These are phyloP conservation scores for Syncerus caffer DNA, from an alignment of 2,797 vertebrate species.

Conservation along the genomic window DNA sequence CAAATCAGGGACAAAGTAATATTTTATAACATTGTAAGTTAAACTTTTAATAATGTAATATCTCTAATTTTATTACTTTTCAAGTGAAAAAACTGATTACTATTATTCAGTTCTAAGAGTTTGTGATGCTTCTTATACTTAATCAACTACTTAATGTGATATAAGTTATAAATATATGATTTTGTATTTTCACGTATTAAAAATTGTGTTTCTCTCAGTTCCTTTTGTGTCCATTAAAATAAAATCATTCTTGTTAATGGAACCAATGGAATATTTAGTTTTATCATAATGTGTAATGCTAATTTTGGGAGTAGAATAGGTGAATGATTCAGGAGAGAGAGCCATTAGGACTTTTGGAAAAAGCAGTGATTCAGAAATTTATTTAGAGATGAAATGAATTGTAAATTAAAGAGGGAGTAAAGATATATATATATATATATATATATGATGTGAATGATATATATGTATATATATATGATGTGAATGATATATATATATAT, in stretches of 20 bases:
- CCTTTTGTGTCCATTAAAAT: not conserved
- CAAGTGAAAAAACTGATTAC: not conserved
- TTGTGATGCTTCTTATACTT: not conserved
- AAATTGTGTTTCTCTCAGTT: not conserved
- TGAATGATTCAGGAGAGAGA: not conserved
- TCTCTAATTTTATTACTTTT: not conserved
- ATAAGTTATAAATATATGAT: not conserved
- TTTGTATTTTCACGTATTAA: not conserved
- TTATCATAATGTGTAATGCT: not conserved
- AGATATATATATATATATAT: not conserved
- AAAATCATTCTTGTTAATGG: not conserved
- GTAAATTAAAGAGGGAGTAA: not conserved
- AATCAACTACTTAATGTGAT: not conserved
- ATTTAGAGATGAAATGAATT: not conserved
- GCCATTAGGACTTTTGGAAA: not conserved
- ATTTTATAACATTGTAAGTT: not conserved
- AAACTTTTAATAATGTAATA: not conserved
- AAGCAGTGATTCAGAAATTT: not conserved
- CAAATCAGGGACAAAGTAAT: not conserved
- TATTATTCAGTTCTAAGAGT: not conserved
- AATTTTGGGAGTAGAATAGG: fast-evolving
- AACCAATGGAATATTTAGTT: not conserved
- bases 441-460: too few species aligned
- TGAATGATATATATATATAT: not conserved
- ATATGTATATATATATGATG: not conserved